phyloP scores from a whole-genome alignment of 2,888 invertebrate genomes.

The Perdita meconis region DNA sequence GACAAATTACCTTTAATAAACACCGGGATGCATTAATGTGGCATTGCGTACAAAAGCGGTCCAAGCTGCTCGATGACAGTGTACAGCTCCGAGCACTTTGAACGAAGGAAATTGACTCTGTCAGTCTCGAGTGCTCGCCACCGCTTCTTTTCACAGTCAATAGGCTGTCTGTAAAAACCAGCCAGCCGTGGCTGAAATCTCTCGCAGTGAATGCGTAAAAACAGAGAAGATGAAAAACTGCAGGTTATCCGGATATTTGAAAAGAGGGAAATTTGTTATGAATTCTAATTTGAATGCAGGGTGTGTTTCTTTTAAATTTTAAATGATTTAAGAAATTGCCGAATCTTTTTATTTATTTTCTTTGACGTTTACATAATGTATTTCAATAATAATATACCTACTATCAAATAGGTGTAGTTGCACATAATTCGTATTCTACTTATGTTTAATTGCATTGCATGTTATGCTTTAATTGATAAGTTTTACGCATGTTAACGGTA shows the following conservation, averaged over 20 bases:
- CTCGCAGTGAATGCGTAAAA: conserved; percentile 13
- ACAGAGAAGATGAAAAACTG: conserved; percentile 5
- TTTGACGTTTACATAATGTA: no score
- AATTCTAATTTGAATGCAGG: no score
- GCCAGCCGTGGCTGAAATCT: conserved; percentile 23
- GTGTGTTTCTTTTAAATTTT: no score
- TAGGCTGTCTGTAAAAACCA: conserved; percentile 58
- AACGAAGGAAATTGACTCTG: conserved; percentile 64
- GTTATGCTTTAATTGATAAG: no score
- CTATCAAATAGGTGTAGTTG: no score
- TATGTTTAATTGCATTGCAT: no score
- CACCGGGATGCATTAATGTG: conserved; percentile 38
- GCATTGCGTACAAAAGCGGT: conserved; percentile 39
- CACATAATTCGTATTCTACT: no score
- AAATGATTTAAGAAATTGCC: no score
- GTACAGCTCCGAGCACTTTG: conserved; percentile 46
- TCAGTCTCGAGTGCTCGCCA: conserved; percentile 56
- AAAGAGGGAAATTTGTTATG: no score
- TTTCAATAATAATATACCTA: no score
- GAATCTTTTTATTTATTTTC: no score
- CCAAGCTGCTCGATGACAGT: conserved; percentile 53
- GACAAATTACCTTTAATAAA: conserved; percentile 53
- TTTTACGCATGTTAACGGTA: no score
- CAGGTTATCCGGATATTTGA: not conserved
- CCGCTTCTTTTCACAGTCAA: conserved; percentile 60